Conservation (phyloP, 2,113 vertebrate genomes). For the Capreolus pygargus region DNA sequence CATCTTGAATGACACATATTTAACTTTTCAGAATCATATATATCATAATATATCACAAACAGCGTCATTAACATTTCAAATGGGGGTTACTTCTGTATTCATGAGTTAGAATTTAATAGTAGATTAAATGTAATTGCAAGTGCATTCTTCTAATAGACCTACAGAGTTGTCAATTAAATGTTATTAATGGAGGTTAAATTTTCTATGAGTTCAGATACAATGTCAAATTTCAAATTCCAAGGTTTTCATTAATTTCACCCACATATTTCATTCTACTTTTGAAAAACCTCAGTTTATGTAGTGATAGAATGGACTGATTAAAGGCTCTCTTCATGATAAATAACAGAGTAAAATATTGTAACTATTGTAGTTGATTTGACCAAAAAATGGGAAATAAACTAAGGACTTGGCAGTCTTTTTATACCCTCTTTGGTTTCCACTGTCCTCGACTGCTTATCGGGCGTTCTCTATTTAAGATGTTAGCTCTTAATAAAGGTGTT, state of each 20-base stretch:
- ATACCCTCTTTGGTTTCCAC: background rate
- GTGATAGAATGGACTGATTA: constrained; percentile 38
- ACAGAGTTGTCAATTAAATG: constrained; percentile 48
- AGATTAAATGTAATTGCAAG: constrained; percentile 57
- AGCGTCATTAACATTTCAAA: constrained; percentile 68
- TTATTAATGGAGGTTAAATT: constrained; percentile 60
- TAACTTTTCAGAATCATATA: constrained; percentile 58
- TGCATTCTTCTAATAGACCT: constrained; percentile 60
- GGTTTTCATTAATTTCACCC: constrained; percentile 42
- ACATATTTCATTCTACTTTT: constrained; percentile 39
- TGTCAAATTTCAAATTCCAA: constrained; percentile 62
- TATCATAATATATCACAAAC: constrained; percentile 75
- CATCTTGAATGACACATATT: constrained; percentile 59
- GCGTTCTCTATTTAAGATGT: background rate
- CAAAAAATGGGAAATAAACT: background rate
- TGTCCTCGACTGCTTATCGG: background rate
- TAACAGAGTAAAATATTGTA: background rate
- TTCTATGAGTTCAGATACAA: constrained; percentile 56
- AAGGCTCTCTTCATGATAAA: background rate
- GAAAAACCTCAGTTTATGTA: constrained; percentile 42
- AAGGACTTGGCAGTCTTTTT: background rate
- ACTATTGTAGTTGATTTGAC: background rate
- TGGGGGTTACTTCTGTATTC: constrained; percentile 60
- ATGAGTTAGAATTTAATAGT: background rate
- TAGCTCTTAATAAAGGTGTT: background rate